Conservation (phyloP, 30 jellyfish, hydroid and myxozoan genomes). For the Aurelia sp. region DNA sequence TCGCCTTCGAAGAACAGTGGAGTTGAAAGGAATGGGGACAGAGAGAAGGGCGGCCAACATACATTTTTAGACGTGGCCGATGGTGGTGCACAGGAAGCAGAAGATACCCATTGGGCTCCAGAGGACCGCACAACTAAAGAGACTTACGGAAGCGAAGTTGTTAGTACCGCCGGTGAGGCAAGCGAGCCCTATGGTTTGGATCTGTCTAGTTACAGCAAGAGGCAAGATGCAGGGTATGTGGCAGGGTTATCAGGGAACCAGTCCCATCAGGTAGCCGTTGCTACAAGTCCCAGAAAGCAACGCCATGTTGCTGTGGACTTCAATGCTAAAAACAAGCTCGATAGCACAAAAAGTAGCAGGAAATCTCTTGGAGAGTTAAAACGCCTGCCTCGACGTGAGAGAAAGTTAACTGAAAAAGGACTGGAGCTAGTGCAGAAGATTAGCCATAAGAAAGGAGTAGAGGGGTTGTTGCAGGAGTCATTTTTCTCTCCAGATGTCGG, state of each 20-base stretch:
- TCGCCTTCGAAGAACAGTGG: constrained; percentile 7
- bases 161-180: background rate
- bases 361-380: constrained; percentile 16
- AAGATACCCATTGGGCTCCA: background rate
- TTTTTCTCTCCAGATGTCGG: constrained; percentile 22
- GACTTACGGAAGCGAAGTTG: background rate
- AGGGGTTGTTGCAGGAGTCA: constrained; percentile 39
- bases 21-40: background rate
- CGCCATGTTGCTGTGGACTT: background rate
- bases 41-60: background rate
- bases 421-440: constrained; percentile 56
- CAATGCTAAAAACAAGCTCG: constrained; percentile 12
- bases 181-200: background rate
- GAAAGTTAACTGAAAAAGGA: constrained; percentile 63
- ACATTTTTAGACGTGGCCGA: background rate
- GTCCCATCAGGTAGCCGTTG: background rate
- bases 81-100: background rate
- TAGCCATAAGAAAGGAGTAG: constrained; percentile 41
- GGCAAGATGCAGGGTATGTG: too few relatives aligned
- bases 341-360: background rate
- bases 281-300: background rate
- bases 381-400: constrained; percentile 48
- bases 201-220: too few relatives aligned
- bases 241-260: background rate
- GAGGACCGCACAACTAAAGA: background rate